Evolutionary conservation across 2,888 invertebrate species (phyloP), one percentile per base, ranked within the genome.

Genomic region (Pollenia angustigena): DNA sequence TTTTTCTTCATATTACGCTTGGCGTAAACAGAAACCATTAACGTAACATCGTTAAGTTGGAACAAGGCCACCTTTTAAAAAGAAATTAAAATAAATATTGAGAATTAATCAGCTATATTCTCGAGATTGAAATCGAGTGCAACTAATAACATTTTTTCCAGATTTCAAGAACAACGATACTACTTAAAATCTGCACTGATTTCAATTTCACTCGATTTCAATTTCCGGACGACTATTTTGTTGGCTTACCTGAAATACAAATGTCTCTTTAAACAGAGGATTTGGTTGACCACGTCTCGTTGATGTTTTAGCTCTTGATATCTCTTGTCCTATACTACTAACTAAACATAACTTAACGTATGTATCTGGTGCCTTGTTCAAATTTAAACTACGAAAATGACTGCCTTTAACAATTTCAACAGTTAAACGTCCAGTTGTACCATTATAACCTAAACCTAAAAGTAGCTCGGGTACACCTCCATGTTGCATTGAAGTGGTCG

Each of bases 181-280:
- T n/a, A n/a, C n/a, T n/a, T n/a, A 10, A 62, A 58, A 32, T 1
- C 32, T 58, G 58, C 23, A 58, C 1, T 58, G 16, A 18, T 23
- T 23, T 56, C 56, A 60, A 40, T 16, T 54, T 8, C 7, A 54
- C 12, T 16, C 18, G n/a, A 42, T 18, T 18, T 44, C 1, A 4
- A 4, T 32, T 56, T 23, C 23, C 3, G 8, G 46, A 32, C 7
- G 14, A 40, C 6, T 7, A 14, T 40, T 64, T 12, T 12, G 16
- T 44, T 66, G 11, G 88, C 91, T 91, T 93, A 97, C 97, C 95
- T 98, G 98, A 94, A 98, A 99, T 94, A 98, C 97, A 93, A 99
- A 99, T 4, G 98, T 97, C 94, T 99, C 98, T 93, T 98, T 98
- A 93, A 98, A 99, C 12, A 98, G 95, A 54, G 98, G 98, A 95